These are phyloP conservation scores for Phalacrocorax brasilianus DNA, from an alignment of 2,113 vertebrate genomes.

Conservation along the genomic window DNA sequence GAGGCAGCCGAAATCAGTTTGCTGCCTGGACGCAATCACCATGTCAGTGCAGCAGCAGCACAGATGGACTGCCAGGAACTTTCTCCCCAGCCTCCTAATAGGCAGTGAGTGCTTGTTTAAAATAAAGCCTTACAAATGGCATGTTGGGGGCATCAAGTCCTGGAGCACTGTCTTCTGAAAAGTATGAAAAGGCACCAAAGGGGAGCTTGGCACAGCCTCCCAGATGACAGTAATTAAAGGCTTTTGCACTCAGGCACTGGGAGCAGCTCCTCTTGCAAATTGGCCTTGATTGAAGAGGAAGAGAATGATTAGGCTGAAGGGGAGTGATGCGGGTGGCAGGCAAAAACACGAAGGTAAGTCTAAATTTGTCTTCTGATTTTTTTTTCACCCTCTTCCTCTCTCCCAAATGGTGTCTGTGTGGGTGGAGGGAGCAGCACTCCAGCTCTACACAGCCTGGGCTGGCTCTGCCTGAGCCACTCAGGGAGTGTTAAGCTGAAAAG, in stretches of 20 bases:
- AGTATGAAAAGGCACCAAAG: slow-evolving; percentile 22
- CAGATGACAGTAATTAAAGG: slow-evolving; percentile 56
- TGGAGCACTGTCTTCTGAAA: neutral
- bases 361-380: neutral
- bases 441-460: neutral
- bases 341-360: neutral
- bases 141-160: neutral
- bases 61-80: neutral
- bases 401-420: neutral
- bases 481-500: neutral
- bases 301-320: slow-evolving; percentile 45
- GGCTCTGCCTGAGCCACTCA: neutral
- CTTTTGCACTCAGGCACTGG: neutral
- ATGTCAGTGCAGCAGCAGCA: neutral
- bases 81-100: neutral
- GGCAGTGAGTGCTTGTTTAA: neutral
- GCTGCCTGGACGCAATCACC: fast-evolving
- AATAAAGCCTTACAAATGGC: slow-evolving; percentile 32
- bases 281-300: slow-evolving; percentile 50
- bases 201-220: slow-evolving; percentile 28
- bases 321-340: neutral
- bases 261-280: slow-evolving; percentile 33
- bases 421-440: slow-evolving; percentile 2
- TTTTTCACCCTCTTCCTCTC: neutral
- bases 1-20: neutral